These are phyloP conservation scores for Meleagris gallopavo DNA, from an alignment of 2,113 vertebrate genomes.

Conservation along the genomic window DNA sequence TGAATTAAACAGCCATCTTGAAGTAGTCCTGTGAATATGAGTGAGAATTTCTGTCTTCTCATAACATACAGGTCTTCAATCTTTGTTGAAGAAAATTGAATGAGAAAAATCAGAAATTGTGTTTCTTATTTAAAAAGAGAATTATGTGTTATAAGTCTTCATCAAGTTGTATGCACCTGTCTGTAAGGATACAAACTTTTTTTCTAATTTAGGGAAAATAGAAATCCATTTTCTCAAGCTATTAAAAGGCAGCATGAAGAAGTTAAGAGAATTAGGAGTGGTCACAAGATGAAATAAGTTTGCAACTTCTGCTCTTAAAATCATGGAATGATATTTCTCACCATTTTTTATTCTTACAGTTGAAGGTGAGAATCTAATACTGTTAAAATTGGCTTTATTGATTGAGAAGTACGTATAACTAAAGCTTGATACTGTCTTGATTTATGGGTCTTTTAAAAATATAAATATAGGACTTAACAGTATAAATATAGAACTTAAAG, in stretches of 20 bases:
- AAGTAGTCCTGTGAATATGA: not conserved
- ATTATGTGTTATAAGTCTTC: not conserved
- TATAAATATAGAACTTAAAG: too few relatives aligned
- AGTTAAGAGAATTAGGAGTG: not conserved
- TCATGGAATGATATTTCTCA: not conserved
- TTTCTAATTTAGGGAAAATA: not conserved
- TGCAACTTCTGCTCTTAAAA: not conserved
- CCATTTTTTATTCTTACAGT: not conserved
- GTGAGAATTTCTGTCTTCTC: not conserved
- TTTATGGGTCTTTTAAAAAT: not conserved
- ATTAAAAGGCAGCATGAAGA: not conserved
- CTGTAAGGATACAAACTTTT: not conserved
- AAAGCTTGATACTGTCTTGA: not conserved
- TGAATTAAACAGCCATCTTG: not conserved
- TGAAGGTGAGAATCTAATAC: not conserved
- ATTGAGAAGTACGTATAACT: not conserved
- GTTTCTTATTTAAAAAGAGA: not conserved
- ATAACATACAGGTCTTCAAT: not conserved
- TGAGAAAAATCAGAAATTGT: not conserved
- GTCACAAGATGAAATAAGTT: not conserved
- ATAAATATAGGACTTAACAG: too few relatives aligned
- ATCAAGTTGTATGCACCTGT: not conserved
- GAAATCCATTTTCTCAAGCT: not conserved
- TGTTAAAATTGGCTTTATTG: not conserved
- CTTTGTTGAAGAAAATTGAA: not conserved